phyloP scores from a whole-genome alignment of 2,113 vertebrate genomes.

The Plecotus auritus region DNA sequence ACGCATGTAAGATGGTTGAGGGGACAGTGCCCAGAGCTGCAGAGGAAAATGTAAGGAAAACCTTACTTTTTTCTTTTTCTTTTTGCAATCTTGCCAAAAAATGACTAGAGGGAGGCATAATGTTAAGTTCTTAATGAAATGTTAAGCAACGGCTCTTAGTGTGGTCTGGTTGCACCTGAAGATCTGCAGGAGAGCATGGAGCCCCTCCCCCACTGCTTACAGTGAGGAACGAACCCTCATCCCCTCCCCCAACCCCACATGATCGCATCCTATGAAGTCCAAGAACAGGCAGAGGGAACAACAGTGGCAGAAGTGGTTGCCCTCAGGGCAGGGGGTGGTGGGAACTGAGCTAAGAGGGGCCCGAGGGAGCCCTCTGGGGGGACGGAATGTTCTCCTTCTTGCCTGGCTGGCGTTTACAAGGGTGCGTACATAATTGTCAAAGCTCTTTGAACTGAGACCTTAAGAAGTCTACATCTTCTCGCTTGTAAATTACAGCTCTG shows the following conservation, averaged over 20 bases:
- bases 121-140: neutral
- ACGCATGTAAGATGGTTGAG: neutral
- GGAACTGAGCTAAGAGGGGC: neutral
- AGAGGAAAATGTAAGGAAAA: neutral
- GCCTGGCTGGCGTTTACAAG: neutral
- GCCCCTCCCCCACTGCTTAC: neutral
- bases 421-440: neutral
- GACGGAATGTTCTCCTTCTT: neutral
- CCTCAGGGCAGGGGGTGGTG: neutral
- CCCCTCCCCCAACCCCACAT: neutral
- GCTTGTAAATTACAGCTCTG: neutral
- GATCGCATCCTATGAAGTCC: fast-evolving
- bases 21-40: neutral
- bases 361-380: neutral
- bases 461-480: neutral
- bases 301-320: fast-evolving
- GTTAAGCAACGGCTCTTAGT: neutral
- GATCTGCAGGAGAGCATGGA: fast-evolving
- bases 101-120: neutral
- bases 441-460: neutral
- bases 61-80: neutral
- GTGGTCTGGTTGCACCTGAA: neutral
- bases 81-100: neutral
- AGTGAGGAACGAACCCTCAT: fast-evolving
- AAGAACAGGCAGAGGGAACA: neutral